Evolutionary conservation across 2,113 vertebrate species (phyloP).

Genomic region (Vulpes vulpes): DNA sequence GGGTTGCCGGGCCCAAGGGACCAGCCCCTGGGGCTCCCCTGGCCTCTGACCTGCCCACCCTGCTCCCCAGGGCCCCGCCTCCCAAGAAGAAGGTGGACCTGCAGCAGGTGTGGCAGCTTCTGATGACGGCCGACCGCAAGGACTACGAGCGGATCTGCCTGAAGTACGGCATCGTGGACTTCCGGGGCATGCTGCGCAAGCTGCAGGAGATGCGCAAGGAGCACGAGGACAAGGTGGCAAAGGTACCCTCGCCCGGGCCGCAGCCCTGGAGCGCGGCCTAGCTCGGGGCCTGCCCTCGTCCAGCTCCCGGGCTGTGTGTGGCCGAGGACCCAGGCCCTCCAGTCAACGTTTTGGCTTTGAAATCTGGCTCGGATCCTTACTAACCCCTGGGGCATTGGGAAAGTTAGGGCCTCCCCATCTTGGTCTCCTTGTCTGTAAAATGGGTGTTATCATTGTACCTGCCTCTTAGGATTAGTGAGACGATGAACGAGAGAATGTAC

Average conservation of each 20-base stretch:
- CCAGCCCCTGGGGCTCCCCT: not conserved
- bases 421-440: not conserved
- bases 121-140: conserved; percentile 90
- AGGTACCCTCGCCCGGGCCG: conserved; percentile 83
- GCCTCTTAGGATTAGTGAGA: not conserved
- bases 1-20: not conserved
- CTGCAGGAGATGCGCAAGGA: conserved; percentile 89
- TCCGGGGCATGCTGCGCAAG: conserved; percentile 89
- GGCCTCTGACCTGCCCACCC: not conserved
- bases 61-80: conserved; percentile 72
- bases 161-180: conserved; percentile 90
- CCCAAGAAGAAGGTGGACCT: conserved; percentile 80
- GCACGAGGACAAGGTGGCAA: conserved; percentile 82
- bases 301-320: fast-evolving
- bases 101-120: conserved; percentile 90
- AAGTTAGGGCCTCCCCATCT: not conserved
- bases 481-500: not conserved
- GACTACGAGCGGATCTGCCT: conserved; percentile 93
- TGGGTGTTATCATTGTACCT: not conserved
- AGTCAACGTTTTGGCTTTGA: not conserved
- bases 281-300: fast-evolving
- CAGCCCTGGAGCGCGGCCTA: fast-evolving
- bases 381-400: not conserved
- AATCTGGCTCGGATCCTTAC: too few species aligned
- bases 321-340: not conserved